phyloP scores from a whole-genome alignment of 1,140 invertebrate species.

The Cherax quadricarinatus region DNA sequence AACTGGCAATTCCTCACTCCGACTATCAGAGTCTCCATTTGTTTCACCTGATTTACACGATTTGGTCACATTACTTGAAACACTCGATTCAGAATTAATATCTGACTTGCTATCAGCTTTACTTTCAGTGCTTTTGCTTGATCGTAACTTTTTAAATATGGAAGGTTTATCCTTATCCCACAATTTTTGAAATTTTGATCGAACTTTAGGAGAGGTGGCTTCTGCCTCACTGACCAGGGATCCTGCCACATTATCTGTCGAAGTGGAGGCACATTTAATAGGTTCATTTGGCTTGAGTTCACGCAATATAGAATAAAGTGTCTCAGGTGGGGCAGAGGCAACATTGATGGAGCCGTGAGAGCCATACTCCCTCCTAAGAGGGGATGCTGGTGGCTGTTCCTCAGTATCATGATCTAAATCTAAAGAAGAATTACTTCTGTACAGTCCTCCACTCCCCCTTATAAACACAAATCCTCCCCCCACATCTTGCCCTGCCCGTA shows the following conservation, averaged over 20 bases:
- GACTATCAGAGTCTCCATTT: slow-evolving; percentile 69
- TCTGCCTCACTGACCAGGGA: slow-evolving; percentile 76
- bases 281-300: slow-evolving; percentile 79
- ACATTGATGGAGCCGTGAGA: slow-evolving; percentile 84
- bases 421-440: slow-evolving; percentile 84
- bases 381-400: slow-evolving; percentile 58
- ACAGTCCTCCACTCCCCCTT: slow-evolving; percentile 74
- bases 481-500: slow-evolving; percentile 51
- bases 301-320: slow-evolving; percentile 89
- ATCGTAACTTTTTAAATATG: slow-evolving; percentile 64
- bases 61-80: slow-evolving; percentile 18
- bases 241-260: slow-evolving; percentile 77
- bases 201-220: slow-evolving; percentile 75
- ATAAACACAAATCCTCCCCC: slow-evolving; percentile 62
- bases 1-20: slow-evolving; percentile 43
- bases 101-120: slow-evolving; percentile 50
- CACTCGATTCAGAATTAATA: slow-evolving; percentile 64
- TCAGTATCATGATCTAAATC: slow-evolving; percentile 81
- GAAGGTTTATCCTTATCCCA: slow-evolving; percentile 75
- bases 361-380: slow-evolving; percentile 80
- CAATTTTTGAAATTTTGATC: slow-evolving; percentile 77
- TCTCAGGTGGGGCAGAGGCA: slow-evolving; percentile 80
- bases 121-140: slow-evolving; percentile 59
- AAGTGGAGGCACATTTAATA: slow-evolving; percentile 80
- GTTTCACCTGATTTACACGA: slow-evolving; percentile 40